Evolutionary conservation across 2,888 invertebrate species (phyloP).

Genomic region (Megamerina dolium): DNA sequence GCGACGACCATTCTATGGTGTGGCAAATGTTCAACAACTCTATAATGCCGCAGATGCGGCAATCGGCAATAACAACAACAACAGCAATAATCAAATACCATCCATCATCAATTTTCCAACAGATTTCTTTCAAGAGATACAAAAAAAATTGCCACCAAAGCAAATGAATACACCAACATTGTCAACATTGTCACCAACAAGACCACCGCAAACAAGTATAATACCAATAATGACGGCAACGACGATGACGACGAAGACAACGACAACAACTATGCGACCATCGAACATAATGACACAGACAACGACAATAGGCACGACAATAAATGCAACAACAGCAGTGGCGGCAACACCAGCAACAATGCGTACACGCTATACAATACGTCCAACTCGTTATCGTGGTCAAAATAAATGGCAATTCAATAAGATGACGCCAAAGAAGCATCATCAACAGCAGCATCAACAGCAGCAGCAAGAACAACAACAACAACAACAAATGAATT

Average conservation of each 20-base stretch:
- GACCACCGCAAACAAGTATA: slow-evolving; percentile 2
- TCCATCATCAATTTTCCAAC: slow-evolving; percentile 47
- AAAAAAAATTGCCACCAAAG: slow-evolving; percentile 31
- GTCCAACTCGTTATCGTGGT: slow-evolving; percentile 50
- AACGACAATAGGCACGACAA: slow-evolving; percentile 31
- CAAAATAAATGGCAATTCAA: slow-evolving; percentile 50
- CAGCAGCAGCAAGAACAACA: slow-evolving; percentile 27
- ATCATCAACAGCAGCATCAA: slow-evolving; percentile 7
- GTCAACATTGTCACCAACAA: slow-evolving; percentile 7
- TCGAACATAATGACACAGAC: slow-evolving; percentile 48
- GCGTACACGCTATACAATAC: slow-evolving; percentile 47
- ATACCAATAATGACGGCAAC: slow-evolving; percentile 10
- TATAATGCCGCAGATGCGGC: slow-evolving; percentile 17
- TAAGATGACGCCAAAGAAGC: slow-evolving; percentile 37
- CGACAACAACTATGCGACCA: slow-evolving; percentile 25
- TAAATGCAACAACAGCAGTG: slow-evolving; percentile 48
- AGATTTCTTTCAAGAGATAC: slow-evolving; percentile 47
- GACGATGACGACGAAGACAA: slow-evolving; percentile 14
- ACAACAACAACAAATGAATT: slow-evolving; percentile 45
- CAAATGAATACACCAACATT: slow-evolving; percentile 2
- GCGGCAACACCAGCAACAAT: slow-evolving; percentile 26
- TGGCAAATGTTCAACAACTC: slow-evolving; percentile 31
- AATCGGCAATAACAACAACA: slow-evolving; percentile 2
- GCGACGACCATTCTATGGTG: slow-evolving; percentile 30
- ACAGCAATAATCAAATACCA: slow-evolving; percentile 34